Evolutionary conservation across 2,888 invertebrate species (phyloP), one percentile per base, ranked within the genome.

Genomic region (Buathra laborator): DNA sequence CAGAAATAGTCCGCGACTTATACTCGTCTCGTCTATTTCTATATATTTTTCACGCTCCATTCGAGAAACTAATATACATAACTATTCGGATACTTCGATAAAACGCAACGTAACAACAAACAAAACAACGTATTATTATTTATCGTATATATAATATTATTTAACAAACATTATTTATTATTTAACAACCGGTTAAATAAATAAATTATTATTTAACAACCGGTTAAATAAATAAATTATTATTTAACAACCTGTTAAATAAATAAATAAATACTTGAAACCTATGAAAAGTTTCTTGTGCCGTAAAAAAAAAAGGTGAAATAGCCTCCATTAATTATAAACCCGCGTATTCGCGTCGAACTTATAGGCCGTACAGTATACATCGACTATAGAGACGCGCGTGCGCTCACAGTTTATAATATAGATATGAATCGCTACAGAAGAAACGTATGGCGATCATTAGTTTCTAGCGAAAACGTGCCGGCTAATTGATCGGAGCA

Each of bases 401-500:
- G 32, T 24, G 29, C 62, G 29, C 62, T 14, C 32, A 32, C 32
- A 29, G n/a, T 62, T 37, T n/a, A 62, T 29, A 29, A 62, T 29
- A 32, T 7, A 14, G 62, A 62, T 29, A 62, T 29, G 32, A 62
- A 62, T 62, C 62, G 68, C 32, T 29, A 56, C 72, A 86, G 75
- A 75, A 86, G 87, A 91, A 91, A 92, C 89, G 89, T 90, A 92
- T 90, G 92, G 84, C 89, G 88, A 85, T 90, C 92, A 91, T 92
- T 92, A 92, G 88, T 51, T 88, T 78, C 87, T 88, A 89, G 91
- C 90, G 84, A 90, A 91, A 90, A 87, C 89, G 90, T 90, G 89
- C 89, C 90, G 90, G 90, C 91, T 92, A 92, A 92, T 92, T 92
- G 92, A 92, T 92, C 92, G 92, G 92, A 90, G 91, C 92, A 91